Percentiles rank a stretch among this genome's conserved stretches.
These are phyloP conservation scores for Mixornis gularis DNA, from an alignment of 2,113 vertebrate genomes.

Conservation along the genomic window DNA sequence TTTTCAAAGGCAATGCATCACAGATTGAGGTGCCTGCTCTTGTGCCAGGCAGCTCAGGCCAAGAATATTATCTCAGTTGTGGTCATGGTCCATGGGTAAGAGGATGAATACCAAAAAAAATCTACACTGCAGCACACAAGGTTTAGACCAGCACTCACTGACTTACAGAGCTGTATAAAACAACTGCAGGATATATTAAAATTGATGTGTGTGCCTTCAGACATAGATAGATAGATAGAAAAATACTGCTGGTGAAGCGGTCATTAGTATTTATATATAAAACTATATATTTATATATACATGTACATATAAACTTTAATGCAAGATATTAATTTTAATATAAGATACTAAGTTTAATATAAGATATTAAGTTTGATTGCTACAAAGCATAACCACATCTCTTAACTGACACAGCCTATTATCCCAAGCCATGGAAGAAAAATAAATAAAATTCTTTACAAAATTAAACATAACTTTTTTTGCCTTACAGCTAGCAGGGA, in stretches of 20 bases:
- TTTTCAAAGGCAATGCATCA: not conserved
- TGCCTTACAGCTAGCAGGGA: not conserved
- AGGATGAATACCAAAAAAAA: not conserved
- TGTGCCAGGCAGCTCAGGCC: not conserved
- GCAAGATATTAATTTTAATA: not conserved
- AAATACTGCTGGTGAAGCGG: not conserved
- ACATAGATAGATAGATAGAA: rapidly evolving
- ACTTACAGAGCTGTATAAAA: not conserved
- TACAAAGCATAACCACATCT: not conserved
- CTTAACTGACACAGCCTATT: not conserved
- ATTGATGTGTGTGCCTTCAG: not conserved
- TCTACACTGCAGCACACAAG: not conserved
- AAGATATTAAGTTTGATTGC: not conserved
- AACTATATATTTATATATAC: not conserved
- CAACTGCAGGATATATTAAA: not conserved
- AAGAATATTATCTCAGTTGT: not conserved
- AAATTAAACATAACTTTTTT: not conserved
- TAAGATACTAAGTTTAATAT: not conserved
- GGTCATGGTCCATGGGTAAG: not conserved
- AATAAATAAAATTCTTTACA: not conserved
- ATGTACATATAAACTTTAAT: not conserved
- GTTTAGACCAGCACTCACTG: not conserved
- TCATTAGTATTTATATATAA: not conserved
- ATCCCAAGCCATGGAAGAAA: not conserved
- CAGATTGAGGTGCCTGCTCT: not conserved